Conservation (phyloP, 2,888 invertebrate genomes). For the Oasisia sp. region DNA sequence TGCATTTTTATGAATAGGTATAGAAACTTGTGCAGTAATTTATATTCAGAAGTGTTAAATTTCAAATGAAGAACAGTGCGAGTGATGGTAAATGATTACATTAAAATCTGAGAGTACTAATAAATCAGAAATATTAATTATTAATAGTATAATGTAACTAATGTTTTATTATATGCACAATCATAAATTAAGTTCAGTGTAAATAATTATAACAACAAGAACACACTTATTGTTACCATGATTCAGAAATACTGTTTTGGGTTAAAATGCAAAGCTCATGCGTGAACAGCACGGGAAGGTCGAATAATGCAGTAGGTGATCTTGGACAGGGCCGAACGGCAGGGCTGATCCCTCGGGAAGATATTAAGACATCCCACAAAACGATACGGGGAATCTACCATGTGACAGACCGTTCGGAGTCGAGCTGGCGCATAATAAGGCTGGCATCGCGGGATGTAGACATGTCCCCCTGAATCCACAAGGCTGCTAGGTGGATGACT, state of each 20-base stretch:
- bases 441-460: neutral
- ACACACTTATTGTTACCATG: neutral
- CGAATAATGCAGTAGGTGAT: neutral
- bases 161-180: neutral
- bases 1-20: neutral
- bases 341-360: neutral
- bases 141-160: neutral
- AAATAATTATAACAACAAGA: neutral
- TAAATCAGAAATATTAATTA: neutral
- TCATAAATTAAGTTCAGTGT: neutral
- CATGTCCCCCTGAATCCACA: neutral
- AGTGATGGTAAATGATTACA: neutral
- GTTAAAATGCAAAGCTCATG: neutral
- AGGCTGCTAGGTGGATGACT: neutral
- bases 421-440: neutral
- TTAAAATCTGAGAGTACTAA: neutral
- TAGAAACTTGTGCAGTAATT: neutral
- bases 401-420: neutral
- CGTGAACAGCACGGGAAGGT: neutral
- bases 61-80: neutral
- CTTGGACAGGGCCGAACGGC: neutral
- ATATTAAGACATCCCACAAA: slow-evolving; percentile 12
- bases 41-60: neutral
- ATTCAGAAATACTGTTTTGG: neutral
- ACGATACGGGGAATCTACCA: slow-evolving; percentile 9